A percentile compares a stretch with the other conserved stretches of the same genome.
These are phyloP conservation scores for Philaethria dido DNA, from an alignment of 2,888 invertebrate species.

Conservation along the genomic window DNA sequence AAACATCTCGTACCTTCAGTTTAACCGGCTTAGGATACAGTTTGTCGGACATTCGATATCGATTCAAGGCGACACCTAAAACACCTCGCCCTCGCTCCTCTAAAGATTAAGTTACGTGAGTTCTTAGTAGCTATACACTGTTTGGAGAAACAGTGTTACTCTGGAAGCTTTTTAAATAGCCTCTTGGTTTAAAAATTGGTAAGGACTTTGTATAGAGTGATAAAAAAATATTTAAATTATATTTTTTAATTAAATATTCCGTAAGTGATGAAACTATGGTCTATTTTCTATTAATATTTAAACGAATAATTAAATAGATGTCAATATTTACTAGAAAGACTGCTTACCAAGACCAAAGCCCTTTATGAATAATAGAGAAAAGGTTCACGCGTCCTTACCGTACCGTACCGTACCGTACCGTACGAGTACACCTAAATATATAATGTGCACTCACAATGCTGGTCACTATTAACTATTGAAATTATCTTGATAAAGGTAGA, in stretches of 20 bases:
- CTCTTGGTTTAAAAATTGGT: neutral
- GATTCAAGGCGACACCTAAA: slow-evolving; percentile 42
- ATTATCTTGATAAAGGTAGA: neutral
- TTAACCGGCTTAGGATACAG: slow-evolving; percentile 27
- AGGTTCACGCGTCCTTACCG: neutral
- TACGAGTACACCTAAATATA: neutral
- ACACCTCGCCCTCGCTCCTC: slow-evolving; percentile 32
- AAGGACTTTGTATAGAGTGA: neutral
- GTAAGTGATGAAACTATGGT: neutral
- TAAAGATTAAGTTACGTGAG: slow-evolving; percentile 27
- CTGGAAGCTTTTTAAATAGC: neutral
- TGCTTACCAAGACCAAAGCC: neutral
- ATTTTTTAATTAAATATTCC: no score
- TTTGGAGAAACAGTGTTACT: slow-evolving; percentile 6
- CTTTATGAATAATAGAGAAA: slow-evolving; percentile 3
- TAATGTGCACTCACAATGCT: neutral
- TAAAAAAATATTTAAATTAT: neutral
- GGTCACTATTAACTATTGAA: neutral
- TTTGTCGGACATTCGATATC: slow-evolving; percentile 35
- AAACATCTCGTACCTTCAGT: slow-evolving; percentile 15
- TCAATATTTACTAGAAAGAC: neutral
- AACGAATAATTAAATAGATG: neutral
- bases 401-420: no score
- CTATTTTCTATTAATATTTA: neutral
- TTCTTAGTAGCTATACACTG: slow-evolving; percentile 11